Conservation (phyloP, 1,140 invertebrate genomes). For the Trachymyrmex cornetzi region DNA sequence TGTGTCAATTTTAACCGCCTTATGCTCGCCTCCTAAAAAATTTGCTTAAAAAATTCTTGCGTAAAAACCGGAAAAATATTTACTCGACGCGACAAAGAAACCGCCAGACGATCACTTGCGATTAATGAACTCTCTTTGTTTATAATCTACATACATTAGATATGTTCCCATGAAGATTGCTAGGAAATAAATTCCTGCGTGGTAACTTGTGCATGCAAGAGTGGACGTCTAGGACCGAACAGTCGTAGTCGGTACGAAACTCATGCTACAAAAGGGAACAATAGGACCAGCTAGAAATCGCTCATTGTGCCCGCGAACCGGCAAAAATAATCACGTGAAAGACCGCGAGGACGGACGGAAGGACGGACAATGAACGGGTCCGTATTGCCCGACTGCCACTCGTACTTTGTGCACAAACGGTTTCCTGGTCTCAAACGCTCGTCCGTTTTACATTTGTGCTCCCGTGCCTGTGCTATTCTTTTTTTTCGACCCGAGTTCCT, state of each 20-base stretch:
- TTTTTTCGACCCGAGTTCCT: constrained; percentile 63
- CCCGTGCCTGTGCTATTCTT: constrained; percentile 49
- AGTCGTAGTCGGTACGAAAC: constrained; percentile 72
- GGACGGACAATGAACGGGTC: constrained; percentile 79
- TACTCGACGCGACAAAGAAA: not conserved
- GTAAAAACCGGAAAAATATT: constrained; percentile 7
- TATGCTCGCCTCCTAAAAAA: not conserved
- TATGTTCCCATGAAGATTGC: constrained; percentile 13
- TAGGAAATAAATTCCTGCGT: constrained; percentile 71
- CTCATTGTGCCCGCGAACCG: constrained; percentile 81
- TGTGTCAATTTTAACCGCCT: not conserved
- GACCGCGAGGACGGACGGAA: constrained; percentile 80
- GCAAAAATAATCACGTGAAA: constrained; percentile 82
- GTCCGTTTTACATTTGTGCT: constrained; percentile 80
- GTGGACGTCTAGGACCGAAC: constrained; percentile 69
- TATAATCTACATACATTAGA: not conserved
- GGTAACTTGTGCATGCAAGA: constrained; percentile 64
- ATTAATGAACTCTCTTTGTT: constrained; percentile 24
- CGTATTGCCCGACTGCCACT: constrained; percentile 78
- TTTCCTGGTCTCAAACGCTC: constrained; percentile 74
- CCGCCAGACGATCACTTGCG: not conserved
- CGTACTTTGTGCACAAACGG: constrained; percentile 73
- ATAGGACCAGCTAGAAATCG: constrained; percentile 81
- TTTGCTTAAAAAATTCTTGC: not conserved
- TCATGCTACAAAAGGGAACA: constrained; percentile 79